phyloP scores from a whole-genome alignment of 2,113 vertebrate species.

The Suncus etruscus region DNA sequence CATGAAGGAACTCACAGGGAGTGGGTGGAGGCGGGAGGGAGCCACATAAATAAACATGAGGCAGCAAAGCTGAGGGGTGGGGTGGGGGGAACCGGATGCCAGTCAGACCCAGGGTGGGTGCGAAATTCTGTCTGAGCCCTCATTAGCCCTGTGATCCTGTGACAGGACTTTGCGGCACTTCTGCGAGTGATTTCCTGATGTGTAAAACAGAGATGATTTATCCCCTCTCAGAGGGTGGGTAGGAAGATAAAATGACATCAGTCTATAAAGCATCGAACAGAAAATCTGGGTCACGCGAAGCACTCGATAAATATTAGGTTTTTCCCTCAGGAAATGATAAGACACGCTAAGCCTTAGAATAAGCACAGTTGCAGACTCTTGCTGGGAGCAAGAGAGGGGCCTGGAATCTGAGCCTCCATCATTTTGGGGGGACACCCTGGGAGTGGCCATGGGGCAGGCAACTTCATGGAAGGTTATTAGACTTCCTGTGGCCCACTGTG shows the following conservation, averaged over 20 bases:
- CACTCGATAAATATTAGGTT: conserved; percentile 27
- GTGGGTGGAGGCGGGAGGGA: not conserved
- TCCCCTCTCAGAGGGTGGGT: not conserved
- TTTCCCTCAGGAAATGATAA: not conserved
- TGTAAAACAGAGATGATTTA: not conserved
- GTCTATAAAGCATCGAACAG: not conserved
- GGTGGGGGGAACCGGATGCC: not conserved
- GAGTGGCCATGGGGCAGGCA: not conserved
- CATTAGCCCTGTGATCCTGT: not conserved
- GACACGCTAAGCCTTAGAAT: not conserved
- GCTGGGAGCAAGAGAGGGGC: conserved; percentile 11
- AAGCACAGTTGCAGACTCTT: not conserved
- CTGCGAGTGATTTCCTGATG: conserved; percentile 45
- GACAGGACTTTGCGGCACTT: not conserved
- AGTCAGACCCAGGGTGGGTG: not conserved
- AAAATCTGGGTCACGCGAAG: conserved; percentile 10
- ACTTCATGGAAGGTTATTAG: no score
- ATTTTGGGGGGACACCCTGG: not conserved
- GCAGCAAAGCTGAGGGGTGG: not conserved
- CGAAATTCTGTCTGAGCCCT: conserved; percentile 5
- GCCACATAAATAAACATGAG: conserved; percentile 49
- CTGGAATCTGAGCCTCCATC: not conserved
- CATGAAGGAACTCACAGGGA: conserved; percentile 15
- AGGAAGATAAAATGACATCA: conserved; percentile 22
- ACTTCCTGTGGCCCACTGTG: no score